Evolutionary conservation across 2,888 invertebrate species (phyloP), one percentile per base, ranked within the genome.

Genomic region (Sympetrum striolatum): DNA sequence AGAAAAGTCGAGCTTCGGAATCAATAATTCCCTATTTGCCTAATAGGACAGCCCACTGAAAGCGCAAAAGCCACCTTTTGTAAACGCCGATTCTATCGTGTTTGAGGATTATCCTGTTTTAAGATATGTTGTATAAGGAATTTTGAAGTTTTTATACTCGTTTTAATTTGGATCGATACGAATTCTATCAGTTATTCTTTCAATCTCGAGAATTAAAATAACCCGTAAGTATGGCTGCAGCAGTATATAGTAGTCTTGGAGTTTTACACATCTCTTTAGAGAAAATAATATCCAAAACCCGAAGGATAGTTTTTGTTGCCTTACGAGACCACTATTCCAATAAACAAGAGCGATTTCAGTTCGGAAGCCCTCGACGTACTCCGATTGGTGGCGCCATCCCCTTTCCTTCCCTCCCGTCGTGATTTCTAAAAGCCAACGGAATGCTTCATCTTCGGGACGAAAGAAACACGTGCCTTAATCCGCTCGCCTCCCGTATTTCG

Each of bases 331-430:
- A 37, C 35, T 18, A 22, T 37, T 18, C 37, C 22, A 39, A 80
- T 44, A 44, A 80, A 80, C 44, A 39, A 37, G 31, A 31, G 22
- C n/a, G n/a, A n/a, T n/a, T n/a, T n/a, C n/a, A n/a, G n/a, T n/a
- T n/a, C n/a, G n/a, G n/a, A n/a, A n/a, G n/a, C 86, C 60, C 60
- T 86, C 86, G 86, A 86, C 86, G 60, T 37, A 86, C 35, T 86
- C 86, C 86, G 86, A 86, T 64, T 86, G 60, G 86, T 31, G 37
- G 86, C 37, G 86, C 39, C 60, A 37, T 35, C 39, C 37, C 39
- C 12, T 37, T 22, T 3, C 80, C 80, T 80, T n/a, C 80, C 80
- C 10, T 31, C 31, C 22, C 25, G 73, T 31, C 25, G 73, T 31
- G 73, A 73, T 73, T 73, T 22, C 73, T 31, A 73, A 53, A 73